phyloP scores from a whole-genome alignment of 2,888 invertebrate genomes.

The Watsonalla binaria region DNA sequence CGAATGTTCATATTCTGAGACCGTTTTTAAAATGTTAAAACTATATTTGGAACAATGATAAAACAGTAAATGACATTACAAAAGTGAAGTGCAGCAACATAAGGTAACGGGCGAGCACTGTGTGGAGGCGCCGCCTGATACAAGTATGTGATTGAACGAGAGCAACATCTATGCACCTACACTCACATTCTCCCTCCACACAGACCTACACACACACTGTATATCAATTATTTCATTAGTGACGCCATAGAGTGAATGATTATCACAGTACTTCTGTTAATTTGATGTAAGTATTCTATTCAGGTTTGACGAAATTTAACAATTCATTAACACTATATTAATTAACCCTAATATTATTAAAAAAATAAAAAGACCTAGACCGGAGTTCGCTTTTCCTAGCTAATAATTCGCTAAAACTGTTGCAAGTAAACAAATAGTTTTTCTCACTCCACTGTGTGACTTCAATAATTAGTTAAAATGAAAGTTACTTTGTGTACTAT shows the following conservation, averaged over 20 bases:
- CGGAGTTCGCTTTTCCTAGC: constrained; percentile 48
- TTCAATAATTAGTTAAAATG: constrained; percentile 27
- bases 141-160: neutral
- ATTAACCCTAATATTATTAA: constrained; percentile 39
- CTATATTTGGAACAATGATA: constrained; percentile 50
- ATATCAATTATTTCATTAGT: constrained; percentile 27
- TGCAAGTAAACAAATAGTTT: constrained; percentile 25
- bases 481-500: constrained; percentile 30
- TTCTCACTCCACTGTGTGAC: constrained; percentile 23
- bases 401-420: constrained; percentile 42
- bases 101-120: constrained; percentile 35
- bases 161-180: constrained; percentile 19
- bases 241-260: constrained; percentile 56
- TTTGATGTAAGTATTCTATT: constrained; percentile 37
- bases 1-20: constrained; percentile 36
- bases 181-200: constrained; percentile 32
- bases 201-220: constrained; percentile 35
- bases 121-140: constrained; percentile 31
- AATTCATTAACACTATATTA: constrained; percentile 22
- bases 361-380: constrained; percentile 57
- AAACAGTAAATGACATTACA: constrained; percentile 40
- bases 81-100: constrained; percentile 31
- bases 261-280: constrained; percentile 70
- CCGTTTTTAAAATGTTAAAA: constrained; percentile 51
- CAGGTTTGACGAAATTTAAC: constrained; percentile 23